These are phyloP conservation scores for Calameuta idolon DNA, from an alignment of 2,888 invertebrate genomes.

Conservation along the genomic window DNA sequence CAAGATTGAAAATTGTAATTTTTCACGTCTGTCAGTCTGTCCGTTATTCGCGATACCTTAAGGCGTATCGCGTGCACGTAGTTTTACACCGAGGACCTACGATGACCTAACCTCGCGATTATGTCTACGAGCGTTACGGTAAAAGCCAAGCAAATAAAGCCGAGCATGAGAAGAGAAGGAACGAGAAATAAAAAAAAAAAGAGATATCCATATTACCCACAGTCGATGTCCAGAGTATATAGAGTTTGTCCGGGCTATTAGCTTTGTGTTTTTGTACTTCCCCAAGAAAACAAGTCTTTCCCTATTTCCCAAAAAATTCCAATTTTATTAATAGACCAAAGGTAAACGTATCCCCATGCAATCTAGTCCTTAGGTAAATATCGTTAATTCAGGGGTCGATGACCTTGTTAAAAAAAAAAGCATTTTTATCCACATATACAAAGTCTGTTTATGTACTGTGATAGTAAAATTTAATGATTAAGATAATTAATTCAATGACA, in stretches of 20 bases:
- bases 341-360: neutral
- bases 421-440: neutral
- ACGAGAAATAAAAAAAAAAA: neutral
- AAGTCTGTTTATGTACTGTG: neutral
- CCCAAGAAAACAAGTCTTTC: neutral
- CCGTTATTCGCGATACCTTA: neutral
- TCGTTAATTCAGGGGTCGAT: neutral
- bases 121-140: neutral
- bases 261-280: neutral
- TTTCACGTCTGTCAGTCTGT: neutral
- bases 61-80: neutral
- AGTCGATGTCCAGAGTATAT: neutral
- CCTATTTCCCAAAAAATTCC: neutral
- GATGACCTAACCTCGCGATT: neutral
- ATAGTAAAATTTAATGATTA: neutral
- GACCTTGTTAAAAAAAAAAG: neutral
- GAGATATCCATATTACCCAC: neutral
- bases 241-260: neutral
- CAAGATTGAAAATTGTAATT: neutral
- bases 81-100: neutral
- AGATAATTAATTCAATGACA: neutral
- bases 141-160: neutral
- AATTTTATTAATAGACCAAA: neutral
- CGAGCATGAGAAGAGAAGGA: neutral
- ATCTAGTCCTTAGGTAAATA: neutral